Conservation (phyloP, 2,113 vertebrate species). For the Stigmatopora nigra region DNA sequence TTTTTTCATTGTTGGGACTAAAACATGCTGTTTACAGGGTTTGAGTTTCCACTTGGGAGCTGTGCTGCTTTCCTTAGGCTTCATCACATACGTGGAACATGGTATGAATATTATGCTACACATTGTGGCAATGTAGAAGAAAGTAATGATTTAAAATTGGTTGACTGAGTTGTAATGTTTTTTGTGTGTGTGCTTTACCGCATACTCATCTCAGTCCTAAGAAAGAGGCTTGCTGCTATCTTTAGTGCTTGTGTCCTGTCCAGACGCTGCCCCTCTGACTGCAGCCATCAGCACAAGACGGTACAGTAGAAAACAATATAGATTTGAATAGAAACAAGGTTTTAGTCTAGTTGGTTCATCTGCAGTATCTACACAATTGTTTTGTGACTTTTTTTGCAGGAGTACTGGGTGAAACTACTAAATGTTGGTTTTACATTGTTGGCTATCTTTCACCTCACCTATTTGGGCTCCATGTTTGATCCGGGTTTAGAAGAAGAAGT, state of each 20-base stretch:
- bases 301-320: slow-evolving; percentile 42
- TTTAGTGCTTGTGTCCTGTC: slow-evolving; percentile 83
- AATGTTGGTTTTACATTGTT: slow-evolving; percentile 76
- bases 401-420: slow-evolving; percentile 69
- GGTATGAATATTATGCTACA: slow-evolving; percentile 57
- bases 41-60: slow-evolving; percentile 86
- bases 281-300: slow-evolving; percentile 78
- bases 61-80: slow-evolving; percentile 79
- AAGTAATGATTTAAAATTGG: background rate
- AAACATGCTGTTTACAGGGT: slow-evolving; percentile 62
- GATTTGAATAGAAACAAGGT: background rate
- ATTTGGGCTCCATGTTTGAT: slow-evolving; percentile 86
- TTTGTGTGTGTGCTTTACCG: background rate
- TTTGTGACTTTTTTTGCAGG: slow-evolving; percentile 50
- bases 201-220: slow-evolving; percentile 68
- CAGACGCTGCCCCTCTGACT: slow-evolving; percentile 70
- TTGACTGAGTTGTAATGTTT: background rate
- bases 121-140: background rate
- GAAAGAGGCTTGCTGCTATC: slow-evolving; percentile 76
- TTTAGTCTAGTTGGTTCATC: background rate
- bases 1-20: background rate
- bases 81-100: slow-evolving; percentile 87
- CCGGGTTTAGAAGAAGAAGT: slow-evolving; percentile 74
- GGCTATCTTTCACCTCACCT: slow-evolving; percentile 80
- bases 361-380: background rate